Conservation (phyloP, 2,797 vertebrate species). For the Cheirogaleus major region DNA sequence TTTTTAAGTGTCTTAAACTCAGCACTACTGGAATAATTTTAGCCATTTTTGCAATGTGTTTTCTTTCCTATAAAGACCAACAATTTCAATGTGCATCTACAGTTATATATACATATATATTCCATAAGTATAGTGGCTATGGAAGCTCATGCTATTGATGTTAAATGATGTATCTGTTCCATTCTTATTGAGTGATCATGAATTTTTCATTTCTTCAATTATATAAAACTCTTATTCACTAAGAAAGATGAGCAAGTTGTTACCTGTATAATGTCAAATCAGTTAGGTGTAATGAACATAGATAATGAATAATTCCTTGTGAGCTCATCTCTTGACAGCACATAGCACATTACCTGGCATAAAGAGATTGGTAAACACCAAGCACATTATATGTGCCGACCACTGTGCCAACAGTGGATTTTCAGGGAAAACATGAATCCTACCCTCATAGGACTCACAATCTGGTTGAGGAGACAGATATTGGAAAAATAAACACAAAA, state of each 20-base stretch:
- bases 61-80: constrained; percentile 53
- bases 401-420: not conserved
- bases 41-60: constrained; percentile 23
- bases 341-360: not conserved
- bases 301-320: not conserved
- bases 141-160: not conserved
- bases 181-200: not conserved
- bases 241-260: not conserved
- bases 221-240: not conserved
- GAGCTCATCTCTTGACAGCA: not conserved
- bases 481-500: not conserved
- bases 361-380: not conserved
- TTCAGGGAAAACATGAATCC: not conserved
- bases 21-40: constrained; percentile 61
- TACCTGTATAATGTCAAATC: not conserved
- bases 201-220: not conserved
- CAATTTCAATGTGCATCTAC: not conserved
- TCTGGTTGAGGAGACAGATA: not conserved
- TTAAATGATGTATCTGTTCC: not conserved
- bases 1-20: constrained; percentile 65
- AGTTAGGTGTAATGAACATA: not conserved
- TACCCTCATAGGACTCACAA: not conserved
- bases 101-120: not conserved
- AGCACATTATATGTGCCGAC: not conserved
- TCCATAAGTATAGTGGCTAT: not conserved